Conservation (phyloP, 2,113 vertebrate genomes). For the Notiomystis cincta region DNA sequence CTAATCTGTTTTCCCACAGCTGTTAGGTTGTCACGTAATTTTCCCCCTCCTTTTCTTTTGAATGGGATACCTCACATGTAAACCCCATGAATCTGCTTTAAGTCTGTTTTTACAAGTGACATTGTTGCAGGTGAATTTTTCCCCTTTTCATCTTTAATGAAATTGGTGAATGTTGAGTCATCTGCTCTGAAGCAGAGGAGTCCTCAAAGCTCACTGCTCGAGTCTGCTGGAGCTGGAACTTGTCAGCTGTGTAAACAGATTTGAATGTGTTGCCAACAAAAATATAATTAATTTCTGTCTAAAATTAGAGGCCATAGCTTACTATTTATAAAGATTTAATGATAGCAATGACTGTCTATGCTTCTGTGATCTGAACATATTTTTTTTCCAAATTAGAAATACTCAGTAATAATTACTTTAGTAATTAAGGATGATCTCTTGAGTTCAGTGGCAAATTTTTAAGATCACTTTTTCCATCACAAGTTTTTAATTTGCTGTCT, state of each 20-base stretch:
- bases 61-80: conserved; percentile 5
- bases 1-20: conserved; percentile 57
- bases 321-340: conserved; percentile 72
- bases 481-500: background rate
- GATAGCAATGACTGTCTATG: conserved; percentile 33
- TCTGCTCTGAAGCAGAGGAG: conserved; percentile 69
- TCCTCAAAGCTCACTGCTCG: conserved; percentile 69
- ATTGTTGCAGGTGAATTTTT: conserved; percentile 72
- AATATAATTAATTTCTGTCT: conserved; percentile 80
- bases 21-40: background rate
- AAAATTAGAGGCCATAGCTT: conserved; percentile 69
- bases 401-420: conserved; percentile 33
- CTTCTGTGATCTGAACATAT: conserved; percentile 33
- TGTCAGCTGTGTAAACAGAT: conserved; percentile 82
- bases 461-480: background rate
- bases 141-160: conserved; percentile 68
- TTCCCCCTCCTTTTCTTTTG: background rate
- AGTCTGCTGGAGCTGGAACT: conserved; percentile 74
- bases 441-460: background rate
- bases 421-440: background rate
- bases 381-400: conserved; percentile 16
- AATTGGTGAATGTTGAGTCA: conserved; percentile 72
- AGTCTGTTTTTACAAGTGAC: conserved; percentile 61
- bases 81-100: conserved; percentile 49
- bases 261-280: conserved; percentile 78